These are phyloP conservation scores for Synchiropus splendidus DNA, from an alignment of 2,113 vertebrate species.

Conservation along the genomic window DNA sequence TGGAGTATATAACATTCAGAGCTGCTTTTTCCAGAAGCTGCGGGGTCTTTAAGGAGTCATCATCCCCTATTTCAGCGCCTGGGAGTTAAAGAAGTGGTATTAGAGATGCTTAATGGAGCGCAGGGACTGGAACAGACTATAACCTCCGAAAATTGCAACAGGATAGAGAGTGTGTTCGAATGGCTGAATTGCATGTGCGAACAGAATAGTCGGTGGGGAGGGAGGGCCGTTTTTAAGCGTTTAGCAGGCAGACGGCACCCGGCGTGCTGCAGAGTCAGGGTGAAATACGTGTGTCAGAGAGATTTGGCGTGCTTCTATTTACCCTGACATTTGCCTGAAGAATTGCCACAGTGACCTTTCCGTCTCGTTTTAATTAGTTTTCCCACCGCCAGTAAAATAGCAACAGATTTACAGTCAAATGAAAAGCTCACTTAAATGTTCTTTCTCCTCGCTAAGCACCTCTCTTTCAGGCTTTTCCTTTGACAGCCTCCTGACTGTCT, in stretches of 20 bases:
- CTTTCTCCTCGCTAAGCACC: conserved; percentile 19
- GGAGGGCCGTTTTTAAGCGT: conserved; percentile 27
- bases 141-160: conserved; percentile 21
- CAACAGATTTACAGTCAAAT: conserved; percentile 21
- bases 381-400: conserved; percentile 36
- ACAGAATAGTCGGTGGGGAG: conserved; percentile 7
- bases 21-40: conserved; percentile 17
- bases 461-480: conserved; percentile 29
- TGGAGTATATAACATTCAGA: conserved; percentile 39
- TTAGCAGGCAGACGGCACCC: conserved; percentile 20
- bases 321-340: conserved; percentile 53
- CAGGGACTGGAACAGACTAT: conserved; percentile 26
- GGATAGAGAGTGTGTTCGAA: conserved; percentile 1
- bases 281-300: conserved; percentile 3
- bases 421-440: conserved; percentile 20
- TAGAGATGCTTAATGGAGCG: conserved; percentile 34
- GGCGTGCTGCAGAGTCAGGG: conserved; percentile 5
- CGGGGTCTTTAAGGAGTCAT: conserved; percentile 34
- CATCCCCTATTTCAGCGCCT: conserved; percentile 14
- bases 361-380: conserved; percentile 4
- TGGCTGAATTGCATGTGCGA: conserved; percentile 9
- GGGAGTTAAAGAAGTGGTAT: conserved; percentile 38
- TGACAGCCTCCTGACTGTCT: conserved; percentile 38
- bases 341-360: conserved; percentile 52
- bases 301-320: conserved; percentile 21